phyloP scores from a whole-genome alignment of 1,140 invertebrate species.

The Aculops lycopersici region DNA sequence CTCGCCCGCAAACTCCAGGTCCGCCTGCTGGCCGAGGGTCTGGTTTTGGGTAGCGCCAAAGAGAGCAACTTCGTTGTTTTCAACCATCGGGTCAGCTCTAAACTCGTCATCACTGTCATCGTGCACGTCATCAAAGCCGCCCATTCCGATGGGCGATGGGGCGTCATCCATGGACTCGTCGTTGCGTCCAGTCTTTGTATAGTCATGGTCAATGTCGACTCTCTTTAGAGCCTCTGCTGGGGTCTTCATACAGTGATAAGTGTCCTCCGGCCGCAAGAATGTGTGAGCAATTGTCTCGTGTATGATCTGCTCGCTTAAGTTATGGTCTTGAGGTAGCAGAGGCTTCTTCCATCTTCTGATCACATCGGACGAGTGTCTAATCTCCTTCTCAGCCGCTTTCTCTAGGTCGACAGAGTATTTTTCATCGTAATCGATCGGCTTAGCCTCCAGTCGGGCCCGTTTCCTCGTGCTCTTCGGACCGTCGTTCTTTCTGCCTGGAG shows the following conservation, averaged over 20 bases:
- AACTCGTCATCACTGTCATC: slow-evolving; percentile 8
- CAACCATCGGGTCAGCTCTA: slow-evolving; percentile 9
- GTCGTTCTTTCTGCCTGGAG: background rate
- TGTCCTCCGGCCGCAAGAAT: background rate
- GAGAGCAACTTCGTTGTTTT: slow-evolving; percentile 1
- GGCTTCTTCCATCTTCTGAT: background rate
- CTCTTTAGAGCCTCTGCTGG: background rate
- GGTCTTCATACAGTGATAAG: background rate
- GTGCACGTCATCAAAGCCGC: background rate
- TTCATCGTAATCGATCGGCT: background rate
- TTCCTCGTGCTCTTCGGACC: background rate
- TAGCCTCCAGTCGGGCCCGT: background rate
- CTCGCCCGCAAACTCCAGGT: slow-evolving; percentile 17
- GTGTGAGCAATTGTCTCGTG: background rate
- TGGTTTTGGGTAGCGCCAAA: slow-evolving; percentile 15
- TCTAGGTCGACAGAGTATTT: background rate
- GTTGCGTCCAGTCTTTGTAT: slow-evolving; percentile 12
- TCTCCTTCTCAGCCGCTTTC: background rate
- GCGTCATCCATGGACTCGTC: slow-evolving; percentile 7
- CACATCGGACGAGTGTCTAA: background rate
- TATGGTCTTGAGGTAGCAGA: background rate
- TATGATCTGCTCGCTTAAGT: background rate
- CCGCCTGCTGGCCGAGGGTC: slow-evolving; percentile 1
- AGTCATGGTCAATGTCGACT: slow-evolving; percentile 15
- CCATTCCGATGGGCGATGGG: slow-evolving; percentile 8